Conservation (phyloP, 2,888 invertebrate genomes). For the Drosophila leonis region DNA sequence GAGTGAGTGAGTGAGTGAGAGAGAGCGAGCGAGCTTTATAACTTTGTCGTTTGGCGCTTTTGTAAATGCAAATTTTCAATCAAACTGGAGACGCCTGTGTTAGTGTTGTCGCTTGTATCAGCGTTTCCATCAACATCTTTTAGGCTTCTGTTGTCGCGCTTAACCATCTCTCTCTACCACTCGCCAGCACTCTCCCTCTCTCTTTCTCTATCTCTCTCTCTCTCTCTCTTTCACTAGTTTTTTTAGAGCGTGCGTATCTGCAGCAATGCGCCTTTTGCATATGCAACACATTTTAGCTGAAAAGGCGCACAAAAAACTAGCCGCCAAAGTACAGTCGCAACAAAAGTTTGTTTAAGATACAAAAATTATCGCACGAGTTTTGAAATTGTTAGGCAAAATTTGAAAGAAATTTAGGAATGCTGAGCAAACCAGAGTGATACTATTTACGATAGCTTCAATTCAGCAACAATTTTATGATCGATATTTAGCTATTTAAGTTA, state of each 20-base stretch:
- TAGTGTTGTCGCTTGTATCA: slow-evolving; percentile 64
- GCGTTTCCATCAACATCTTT: slow-evolving; percentile 64
- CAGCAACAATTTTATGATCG: background rate
- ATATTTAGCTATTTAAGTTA: background rate
- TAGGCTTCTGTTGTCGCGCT: slow-evolving; percentile 25
- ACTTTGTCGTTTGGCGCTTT: slow-evolving; percentile 51
- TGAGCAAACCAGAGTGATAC: too few species aligned
- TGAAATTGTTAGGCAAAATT: too few species aligned
- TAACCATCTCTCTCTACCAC: background rate
- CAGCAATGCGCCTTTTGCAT: slow-evolving; percentile 56
- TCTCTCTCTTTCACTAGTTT: background rate
- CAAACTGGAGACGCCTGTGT: slow-evolving; percentile 59
- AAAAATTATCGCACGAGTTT: too few species aligned
- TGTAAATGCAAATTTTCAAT: slow-evolving; percentile 76
- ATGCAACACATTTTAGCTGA: slow-evolving; percentile 63
- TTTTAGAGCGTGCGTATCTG: slow-evolving; percentile 24
- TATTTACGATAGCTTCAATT: background rate
- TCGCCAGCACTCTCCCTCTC: background rate
- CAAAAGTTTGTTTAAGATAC: background rate
- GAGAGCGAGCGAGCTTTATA: slow-evolving; percentile 7
- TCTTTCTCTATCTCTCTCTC: background rate
- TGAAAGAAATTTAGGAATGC: too few species aligned
- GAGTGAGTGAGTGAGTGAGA: background rate
- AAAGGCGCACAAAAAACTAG: slow-evolving; percentile 24
- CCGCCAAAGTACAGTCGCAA: slow-evolving; percentile 23